Conservation (phyloP, 2,888 invertebrate genomes). For the Myopa tessellatipennis region DNA sequence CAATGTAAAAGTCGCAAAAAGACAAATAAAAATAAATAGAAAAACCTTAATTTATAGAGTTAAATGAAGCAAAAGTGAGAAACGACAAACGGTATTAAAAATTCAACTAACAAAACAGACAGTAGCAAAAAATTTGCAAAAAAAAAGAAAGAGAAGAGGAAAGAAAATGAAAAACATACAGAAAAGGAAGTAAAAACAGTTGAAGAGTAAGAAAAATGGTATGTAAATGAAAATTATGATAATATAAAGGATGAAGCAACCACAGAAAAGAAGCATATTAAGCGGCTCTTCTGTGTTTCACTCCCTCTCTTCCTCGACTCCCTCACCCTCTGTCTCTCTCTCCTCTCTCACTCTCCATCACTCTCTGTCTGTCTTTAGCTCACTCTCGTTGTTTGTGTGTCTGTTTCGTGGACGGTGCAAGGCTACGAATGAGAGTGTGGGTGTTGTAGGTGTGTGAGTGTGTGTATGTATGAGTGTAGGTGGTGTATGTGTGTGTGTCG, state of each 20-base stretch:
- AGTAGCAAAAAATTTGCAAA: not conserved
- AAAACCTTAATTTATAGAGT: not conserved
- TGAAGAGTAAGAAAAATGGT: not conserved
- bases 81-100: conserved; percentile 13
- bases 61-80: conserved; percentile 9
- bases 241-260: conserved; percentile 8
- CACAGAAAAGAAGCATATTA: not conserved
- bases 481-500: conserved; percentile 16
- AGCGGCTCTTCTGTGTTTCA: not conserved
- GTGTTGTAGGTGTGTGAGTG: not conserved
- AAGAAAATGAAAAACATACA: not conserved
- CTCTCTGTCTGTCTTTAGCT: not conserved
- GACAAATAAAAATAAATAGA: not conserved
- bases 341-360: not conserved
- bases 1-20: not conserved
- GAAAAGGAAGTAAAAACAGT: not conserved
- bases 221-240: conserved; percentile 23
- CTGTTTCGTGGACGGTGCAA: not conserved
- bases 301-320: not conserved
- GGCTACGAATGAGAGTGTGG: not conserved
- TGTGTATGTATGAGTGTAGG: no score
- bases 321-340: not conserved
- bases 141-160: not conserved
- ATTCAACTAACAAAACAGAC: not conserved
- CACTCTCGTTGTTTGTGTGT: not conserved